Percentiles rank a stretch among this genome's conserved stretches.
Conservation (phyloP, 2,113 vertebrate genomes). For the Pionites leucogaster region DNA sequence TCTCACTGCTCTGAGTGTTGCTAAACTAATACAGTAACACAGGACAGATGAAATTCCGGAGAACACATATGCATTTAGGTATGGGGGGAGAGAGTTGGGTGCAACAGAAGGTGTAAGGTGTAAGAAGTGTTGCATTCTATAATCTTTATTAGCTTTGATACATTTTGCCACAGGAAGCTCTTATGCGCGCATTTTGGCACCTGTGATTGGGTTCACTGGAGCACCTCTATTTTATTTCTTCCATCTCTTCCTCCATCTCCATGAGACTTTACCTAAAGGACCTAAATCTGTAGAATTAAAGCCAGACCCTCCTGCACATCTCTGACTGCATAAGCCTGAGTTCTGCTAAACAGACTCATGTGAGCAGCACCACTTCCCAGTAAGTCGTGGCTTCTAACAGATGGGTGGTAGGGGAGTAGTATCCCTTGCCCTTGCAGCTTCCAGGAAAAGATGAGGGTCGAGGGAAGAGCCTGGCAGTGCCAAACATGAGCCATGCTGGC, state of each 20-base stretch:
- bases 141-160: not conserved
- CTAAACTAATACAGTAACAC: not conserved
- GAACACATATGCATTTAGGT: not conserved
- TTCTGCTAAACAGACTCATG: fast-evolving
- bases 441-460: not conserved
- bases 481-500: fast-evolving
- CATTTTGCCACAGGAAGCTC: not conserved
- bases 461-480: not conserved
- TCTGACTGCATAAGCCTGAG: too few species aligned
- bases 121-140: not conserved
- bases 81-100: not conserved
- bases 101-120: not conserved
- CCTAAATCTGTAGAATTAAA: not conserved
- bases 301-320: not conserved
- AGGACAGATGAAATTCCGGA: not conserved
- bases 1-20: not conserved
- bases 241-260: not conserved
- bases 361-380: not conserved
- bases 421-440: not conserved
- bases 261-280: not conserved
- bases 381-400: not conserved
- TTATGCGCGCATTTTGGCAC: not conserved
- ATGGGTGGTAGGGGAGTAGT: fast-evolving
- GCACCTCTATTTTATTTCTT: not conserved
- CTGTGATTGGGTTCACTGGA: not conserved